Base-by-base conservation (phyloP, 2,797 vertebrate genomes). In the Protonibea diacanthus region DNA sequence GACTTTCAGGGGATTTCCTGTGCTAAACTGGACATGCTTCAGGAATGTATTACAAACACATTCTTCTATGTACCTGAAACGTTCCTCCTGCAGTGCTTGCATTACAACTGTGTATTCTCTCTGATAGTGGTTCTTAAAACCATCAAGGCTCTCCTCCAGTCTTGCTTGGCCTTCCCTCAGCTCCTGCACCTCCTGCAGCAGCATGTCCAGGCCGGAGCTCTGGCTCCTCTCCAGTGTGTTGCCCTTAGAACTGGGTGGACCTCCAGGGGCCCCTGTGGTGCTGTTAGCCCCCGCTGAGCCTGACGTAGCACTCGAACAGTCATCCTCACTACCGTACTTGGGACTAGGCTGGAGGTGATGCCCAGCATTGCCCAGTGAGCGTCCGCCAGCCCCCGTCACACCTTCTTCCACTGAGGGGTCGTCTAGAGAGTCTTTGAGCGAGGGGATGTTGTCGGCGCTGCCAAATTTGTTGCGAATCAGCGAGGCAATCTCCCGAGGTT, bases 241-340 rank as follows among this genome's bases (percentile, higher is more conserved):
- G 76, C 97, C 97, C 92, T 95, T 97, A 76, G 97, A 99, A 94
- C 97, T 97, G 2, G 97, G 97, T 6, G 97, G 97, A 7, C 96
- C 95, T 17, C 96, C 96, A 0, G 94, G 94, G n/a, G 94, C 95
- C 21, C 95, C 95, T 0, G 97, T 97, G 20, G 95, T 95, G 79
- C 97, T 97, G 91, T 98, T 99, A 88, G 96, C 97, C 72, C 97
- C 98, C 2, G 96, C 96, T 0, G 98, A 99, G 69, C 97, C 98
- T 0, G 98, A 99, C 0, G 98, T 99, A 49, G 97, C 97, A 53
- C 98, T 99, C 11, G 98, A 99, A 86, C 98, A 99, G 83, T 99
- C 98, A 29, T 99, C 98, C 76, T 99, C 98, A 17, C 98, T 99
- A 42, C 97, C 97, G 76, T 97, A 98, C 83, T 96, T 97, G 61